Base-by-base conservation (phyloP, 2,888 invertebrate species). In the Pediacus dermestoides region DNA sequence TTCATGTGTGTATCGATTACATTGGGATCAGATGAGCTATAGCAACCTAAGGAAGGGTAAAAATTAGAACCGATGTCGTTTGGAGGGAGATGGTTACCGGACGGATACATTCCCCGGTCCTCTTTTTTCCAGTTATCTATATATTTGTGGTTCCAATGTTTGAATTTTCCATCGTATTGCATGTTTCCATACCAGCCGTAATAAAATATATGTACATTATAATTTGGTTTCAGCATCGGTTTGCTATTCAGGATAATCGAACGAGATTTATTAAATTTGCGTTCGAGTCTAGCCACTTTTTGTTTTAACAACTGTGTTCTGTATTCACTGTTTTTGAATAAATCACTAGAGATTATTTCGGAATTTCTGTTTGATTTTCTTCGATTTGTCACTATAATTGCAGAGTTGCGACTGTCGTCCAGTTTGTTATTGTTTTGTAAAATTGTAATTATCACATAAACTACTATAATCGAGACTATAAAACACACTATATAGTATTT, bases 21-120 rank as follows among this genome's bases (percentile, higher is more conserved):
- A n/a, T 48, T 42, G 8, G 65, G 61, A 57, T 75, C 71, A 38
- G 58, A 55, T 2, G 74, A 75, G 53, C 75, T 76, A 59, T 77
- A 77, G 21, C 73, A 68, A 1, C 75, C 77, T 7, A 76, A 57
- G 25, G 58, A 39, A 4, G 77, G 77, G 51, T 74, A 77, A 52
- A 66, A 77, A 52, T 71, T 74, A 4, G 75, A 64, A 1, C 72
- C 75, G 30, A 77, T 70, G 50, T 76, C 75, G 34, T 70, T 67
- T 1, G 78, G 78, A 0, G 78, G 77, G 16, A 57, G 50, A 53
- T 78, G 77, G 8, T 49, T 56, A 9, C 73, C 73, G 4, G 64
- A 66, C 0, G 73, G 73, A 60, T 72, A 74, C 8, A 70, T 61
- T 39, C 63, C 60, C 34, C 70, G 68, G 18, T 66, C 66, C 16